A percentile compares a stretch with the other conserved stretches of the same genome.
phyloP scores from a whole-genome alignment of 2,113 vertebrate genomes.

The Arizona elegans region DNA sequence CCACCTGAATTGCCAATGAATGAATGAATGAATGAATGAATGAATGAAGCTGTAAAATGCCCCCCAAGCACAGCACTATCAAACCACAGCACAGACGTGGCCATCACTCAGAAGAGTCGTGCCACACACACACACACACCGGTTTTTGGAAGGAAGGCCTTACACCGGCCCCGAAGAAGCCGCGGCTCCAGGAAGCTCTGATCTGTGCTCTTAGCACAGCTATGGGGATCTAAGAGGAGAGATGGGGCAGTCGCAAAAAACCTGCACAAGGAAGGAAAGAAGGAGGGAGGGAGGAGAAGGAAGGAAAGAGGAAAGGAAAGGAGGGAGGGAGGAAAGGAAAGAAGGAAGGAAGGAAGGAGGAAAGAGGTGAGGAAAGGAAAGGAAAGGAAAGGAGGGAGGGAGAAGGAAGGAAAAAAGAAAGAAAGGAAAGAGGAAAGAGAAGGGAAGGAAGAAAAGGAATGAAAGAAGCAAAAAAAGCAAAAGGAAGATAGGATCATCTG shows the following conservation, averaged over 20 bases:
- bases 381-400: too few relatives aligned
- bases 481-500: neutral
- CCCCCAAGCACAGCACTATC: too few relatives aligned
- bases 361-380: rapidly evolving
- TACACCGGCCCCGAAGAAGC: too few relatives aligned
- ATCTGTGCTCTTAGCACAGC: neutral
- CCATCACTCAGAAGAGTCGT: too few relatives aligned
- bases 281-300: rapidly evolving
- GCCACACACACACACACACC: too few relatives aligned
- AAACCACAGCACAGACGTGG: too few relatives aligned
- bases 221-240: neutral
- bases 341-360: neutral
- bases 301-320: rapidly evolving
- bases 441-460: neutral
- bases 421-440: too few relatives aligned
- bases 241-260: neutral
- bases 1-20: too few relatives aligned
- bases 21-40: too few relatives aligned
- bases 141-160: too few relatives aligned
- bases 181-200: neutral
- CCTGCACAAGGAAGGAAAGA: neutral
- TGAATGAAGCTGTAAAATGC: neutral
- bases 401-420: too few relatives aligned
- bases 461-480: neutral
- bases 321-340: too few relatives aligned